Conservation (phyloP, 2,888 invertebrate genomes). For the Lydus trimaculatus region DNA sequence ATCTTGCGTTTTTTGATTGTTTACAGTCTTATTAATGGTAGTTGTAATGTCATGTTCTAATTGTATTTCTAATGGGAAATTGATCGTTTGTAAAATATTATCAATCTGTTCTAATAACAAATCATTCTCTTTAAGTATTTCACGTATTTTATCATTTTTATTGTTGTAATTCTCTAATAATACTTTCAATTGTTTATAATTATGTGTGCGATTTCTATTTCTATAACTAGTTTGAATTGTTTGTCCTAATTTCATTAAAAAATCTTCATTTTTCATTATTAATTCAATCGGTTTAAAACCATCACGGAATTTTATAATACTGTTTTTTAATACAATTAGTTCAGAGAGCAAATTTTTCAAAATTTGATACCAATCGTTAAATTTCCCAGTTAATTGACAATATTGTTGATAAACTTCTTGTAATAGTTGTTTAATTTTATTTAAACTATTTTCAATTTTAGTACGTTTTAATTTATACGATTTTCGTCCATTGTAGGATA, state of each 20-base stretch:
- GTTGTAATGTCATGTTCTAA: not conserved
- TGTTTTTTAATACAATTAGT: conserved; percentile 81
- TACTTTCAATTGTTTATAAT: conserved; percentile 49
- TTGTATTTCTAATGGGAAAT: not conserved
- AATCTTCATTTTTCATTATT: conserved; percentile 51
- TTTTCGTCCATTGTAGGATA: conserved; percentile 95
- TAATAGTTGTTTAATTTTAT: conserved; percentile 72
- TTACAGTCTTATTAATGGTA: not conserved
- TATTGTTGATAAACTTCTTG: conserved; percentile 77
- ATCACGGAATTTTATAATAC: conserved; percentile 65
- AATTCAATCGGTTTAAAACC: conserved; percentile 60
- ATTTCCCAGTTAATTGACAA: conserved; percentile 77
- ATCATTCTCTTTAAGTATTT: conserved; percentile 58
- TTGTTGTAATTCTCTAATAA: conserved; percentile 47
- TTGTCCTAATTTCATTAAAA: conserved; percentile 48
- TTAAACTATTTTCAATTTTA: conserved; percentile 79
- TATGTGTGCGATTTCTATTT: conserved; percentile 45
- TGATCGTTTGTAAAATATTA: not conserved
- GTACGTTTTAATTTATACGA: conserved; percentile 92
- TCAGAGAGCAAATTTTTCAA: conserved; percentile 87
- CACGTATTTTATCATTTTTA: conserved; percentile 56
- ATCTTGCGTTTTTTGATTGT: not conserved
- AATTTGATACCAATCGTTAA: conserved; percentile 89
- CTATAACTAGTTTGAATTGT: conserved; percentile 38
- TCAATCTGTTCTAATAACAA: conserved; percentile 57